Evolutionary conservation across 2,797 vertebrate species (phyloP), one percentile per base, ranked within the genome.

Genomic region (Phrynocephalus guinanensis): DNA sequence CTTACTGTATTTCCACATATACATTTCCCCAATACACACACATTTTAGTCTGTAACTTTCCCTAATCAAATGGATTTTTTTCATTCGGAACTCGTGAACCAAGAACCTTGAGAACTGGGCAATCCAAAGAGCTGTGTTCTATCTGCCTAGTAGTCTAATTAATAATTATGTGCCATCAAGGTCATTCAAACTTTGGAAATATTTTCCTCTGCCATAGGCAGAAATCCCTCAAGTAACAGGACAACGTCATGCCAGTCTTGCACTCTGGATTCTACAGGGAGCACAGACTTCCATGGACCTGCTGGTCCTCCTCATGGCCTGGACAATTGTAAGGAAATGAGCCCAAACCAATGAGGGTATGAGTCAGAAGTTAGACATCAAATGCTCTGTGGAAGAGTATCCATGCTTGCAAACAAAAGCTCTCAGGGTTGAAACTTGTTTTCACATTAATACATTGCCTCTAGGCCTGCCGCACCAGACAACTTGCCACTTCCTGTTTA

Each of bases 401-500:
- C 48, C 30, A 28, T 11, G 16, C 52, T 48, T 48, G 18, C 16
- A 48, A 48, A 33, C 10, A 48, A 63, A 89, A 71, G 11, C 7
- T 82, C 11, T 60, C 52, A 48, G 67, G 66, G 50, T 67, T 67
- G 70, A 82, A 76, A 87, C 28, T 18, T 71, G 33, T 75, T 56
- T n/a, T 87, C 50, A 70, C 6, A 70, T 44, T 78, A 26, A 67
- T 10, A 68, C 77, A 60, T 18, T 52, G 28, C 80, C 56, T 82
- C 48, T 28, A 87, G 71, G 60, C 72, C 76, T 63, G 76, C 18
- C 48, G 48, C 50, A 4, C 78, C 75, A 79, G 68, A 26, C 67
- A 56, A 56, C 56, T 56, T 79, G n/a, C 66, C 66, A 87, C 7
- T 80, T 84, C 81, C 68, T 89, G 68, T 71, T 89, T 87, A 91